Conservation (phyloP, 1,140 invertebrate genomes). For the Aleiodes sp. region DNA sequence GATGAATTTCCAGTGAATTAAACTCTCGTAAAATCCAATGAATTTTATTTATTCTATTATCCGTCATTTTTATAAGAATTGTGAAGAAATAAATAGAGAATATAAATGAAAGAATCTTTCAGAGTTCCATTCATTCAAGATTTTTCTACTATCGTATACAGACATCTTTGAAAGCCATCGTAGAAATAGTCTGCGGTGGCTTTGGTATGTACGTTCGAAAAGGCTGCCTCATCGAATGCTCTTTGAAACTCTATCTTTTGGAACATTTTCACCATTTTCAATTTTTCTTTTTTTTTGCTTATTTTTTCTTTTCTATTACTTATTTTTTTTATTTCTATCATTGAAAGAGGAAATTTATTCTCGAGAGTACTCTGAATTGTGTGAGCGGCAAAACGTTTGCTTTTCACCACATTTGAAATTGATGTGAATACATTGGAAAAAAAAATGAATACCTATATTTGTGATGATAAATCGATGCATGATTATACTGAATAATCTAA, state of each 20-base stretch:
- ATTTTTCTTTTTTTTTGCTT: not conserved
- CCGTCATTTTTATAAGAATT: not conserved
- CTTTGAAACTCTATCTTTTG: conserved; percentile 12
- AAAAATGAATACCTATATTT: not conserved
- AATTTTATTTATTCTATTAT: not conserved
- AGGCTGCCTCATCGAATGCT: not conserved
- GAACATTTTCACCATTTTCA: conserved; percentile 10
- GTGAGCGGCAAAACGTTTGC: conserved; percentile 1
- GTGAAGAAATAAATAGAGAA: not conserved
- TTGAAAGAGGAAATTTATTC: not conserved
- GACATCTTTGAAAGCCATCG: conserved; percentile 3
- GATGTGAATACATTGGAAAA: conserved; percentile 13
- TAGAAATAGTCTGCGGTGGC: not conserved
- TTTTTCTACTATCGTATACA: not conserved
- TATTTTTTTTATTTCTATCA: not conserved
- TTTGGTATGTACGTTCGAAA: conserved; percentile 6
- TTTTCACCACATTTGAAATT: not conserved
- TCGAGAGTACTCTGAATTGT: not conserved
- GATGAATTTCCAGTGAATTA: no score
- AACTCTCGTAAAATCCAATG: not conserved
- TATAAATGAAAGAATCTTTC: not conserved
- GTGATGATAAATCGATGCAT: not conserved
- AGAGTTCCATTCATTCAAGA: not conserved
- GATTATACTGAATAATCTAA: not conserved
- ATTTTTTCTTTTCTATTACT: not conserved